Evolutionary conservation across 2,888 invertebrate species (phyloP).

Genomic region (Leptinotarsa rubiginosa): DNA sequence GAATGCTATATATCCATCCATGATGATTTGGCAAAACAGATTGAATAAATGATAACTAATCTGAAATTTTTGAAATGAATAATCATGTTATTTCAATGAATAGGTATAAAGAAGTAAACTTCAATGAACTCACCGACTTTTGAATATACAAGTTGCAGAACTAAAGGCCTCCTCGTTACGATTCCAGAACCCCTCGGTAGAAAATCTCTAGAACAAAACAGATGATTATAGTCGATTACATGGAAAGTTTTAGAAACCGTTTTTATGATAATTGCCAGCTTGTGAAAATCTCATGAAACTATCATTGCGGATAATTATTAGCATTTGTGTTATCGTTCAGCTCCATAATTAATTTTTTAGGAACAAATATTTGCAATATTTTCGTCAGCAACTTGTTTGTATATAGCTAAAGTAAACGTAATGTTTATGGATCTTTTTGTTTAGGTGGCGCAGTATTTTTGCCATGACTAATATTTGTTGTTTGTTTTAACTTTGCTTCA

Average conservation of each 20-base stretch:
- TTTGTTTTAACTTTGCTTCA: not conserved
- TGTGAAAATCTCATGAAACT: constrained; percentile 1
- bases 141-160: constrained; percentile 89
- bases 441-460: not conserved
- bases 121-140: constrained; percentile 74
- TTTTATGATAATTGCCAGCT: not conserved
- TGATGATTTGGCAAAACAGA: no score
- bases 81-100: no score
- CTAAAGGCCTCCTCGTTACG: constrained; percentile 95
- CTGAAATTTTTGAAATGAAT: no score
- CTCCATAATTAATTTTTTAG: constrained; percentile 10
- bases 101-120: no score
- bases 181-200: constrained; percentile 96
- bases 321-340: not conserved
- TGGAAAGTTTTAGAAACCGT: constrained; percentile 11
- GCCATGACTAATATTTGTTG: not conserved
- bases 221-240: not conserved
- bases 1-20: no score
- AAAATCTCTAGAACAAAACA: constrained; percentile 78
- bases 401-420: not conserved
- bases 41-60: no score
- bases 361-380: constrained; percentile 14
- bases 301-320: constrained; percentile 4
- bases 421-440: not conserved
- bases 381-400: constrained; percentile 11